Evolutionary conservation across 2,113 vertebrate genomes (phyloP).

Genomic region (Ibidorhyncha struthersii): DNA sequence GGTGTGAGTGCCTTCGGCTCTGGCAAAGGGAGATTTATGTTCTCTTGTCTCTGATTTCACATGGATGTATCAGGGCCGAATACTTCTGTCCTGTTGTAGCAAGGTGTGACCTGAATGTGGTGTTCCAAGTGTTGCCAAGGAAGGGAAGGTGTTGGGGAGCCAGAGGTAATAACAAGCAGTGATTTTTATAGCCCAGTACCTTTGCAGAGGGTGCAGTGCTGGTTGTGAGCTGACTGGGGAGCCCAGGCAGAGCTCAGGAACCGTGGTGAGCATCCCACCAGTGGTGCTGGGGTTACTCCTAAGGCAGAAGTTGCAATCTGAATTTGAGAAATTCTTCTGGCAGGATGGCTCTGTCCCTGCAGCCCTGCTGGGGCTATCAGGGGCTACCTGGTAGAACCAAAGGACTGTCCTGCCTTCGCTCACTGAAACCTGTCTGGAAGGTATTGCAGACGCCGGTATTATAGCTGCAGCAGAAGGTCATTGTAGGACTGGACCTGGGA

Average conservation of each 20-base stretch:
- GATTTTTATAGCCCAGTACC: not conserved
- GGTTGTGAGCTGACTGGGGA: not conserved
- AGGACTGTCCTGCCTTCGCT: not conserved
- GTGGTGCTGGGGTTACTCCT: not conserved
- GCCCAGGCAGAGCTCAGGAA: not conserved
- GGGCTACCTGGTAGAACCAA: not conserved
- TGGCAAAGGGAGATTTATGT: not conserved
- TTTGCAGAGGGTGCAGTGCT: fast-evolving
- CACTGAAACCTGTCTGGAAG: not conserved
- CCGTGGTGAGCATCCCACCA: not conserved
- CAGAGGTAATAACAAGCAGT: not conserved
- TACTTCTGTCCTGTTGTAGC: not conserved
- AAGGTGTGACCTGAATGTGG: not conserved
- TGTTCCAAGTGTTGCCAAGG: not conserved
- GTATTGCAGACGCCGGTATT: not conserved
- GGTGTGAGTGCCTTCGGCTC: fast-evolving
- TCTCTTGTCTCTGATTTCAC: not conserved
- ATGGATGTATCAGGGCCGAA: fast-evolving
- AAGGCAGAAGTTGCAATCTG: not conserved
- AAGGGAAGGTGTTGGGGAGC: not conserved
- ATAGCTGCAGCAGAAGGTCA: not conserved
- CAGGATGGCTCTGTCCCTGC: not conserved
- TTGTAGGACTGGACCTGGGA: not conserved
- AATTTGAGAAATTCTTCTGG: not conserved
- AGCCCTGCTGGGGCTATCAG: not conserved